Conservation (phyloP, 2,797 vertebrate genomes). For the Thaleichthys pacificus region DNA sequence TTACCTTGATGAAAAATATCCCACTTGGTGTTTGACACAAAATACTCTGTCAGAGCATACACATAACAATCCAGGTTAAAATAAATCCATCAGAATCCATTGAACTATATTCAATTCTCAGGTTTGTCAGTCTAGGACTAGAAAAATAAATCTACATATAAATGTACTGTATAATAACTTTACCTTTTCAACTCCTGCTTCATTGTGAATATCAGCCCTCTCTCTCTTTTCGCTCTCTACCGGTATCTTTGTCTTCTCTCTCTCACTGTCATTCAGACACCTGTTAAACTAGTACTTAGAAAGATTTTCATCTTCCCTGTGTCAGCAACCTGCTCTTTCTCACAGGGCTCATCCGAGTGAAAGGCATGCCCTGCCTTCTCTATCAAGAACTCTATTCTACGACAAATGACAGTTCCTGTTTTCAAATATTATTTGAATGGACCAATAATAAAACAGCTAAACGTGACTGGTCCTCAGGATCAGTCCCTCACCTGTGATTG, state of each 20-base stretch:
- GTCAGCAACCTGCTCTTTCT: constrained; percentile 24
- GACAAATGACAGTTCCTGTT: too few relatives aligned
- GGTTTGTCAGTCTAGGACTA: not conserved
- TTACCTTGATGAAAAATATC: not conserved
- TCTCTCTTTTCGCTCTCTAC: not conserved
- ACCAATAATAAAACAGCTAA: not conserved
- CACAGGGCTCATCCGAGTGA: constrained; percentile 5
- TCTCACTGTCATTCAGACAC: not conserved
- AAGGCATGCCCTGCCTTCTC: not conserved
- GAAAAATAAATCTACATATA: not conserved
- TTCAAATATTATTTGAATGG: not conserved
- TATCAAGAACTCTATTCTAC: not conserved
- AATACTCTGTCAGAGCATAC: not conserved
- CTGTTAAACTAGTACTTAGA: constrained; percentile 25
- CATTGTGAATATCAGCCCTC: not conserved
- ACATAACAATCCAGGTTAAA: too few relatives aligned
- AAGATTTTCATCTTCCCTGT: constrained; percentile 27
- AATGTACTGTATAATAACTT: not conserved
- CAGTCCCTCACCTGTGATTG: not conserved
- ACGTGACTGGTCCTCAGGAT: not conserved
- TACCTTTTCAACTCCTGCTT: not conserved
- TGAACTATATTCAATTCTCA: not conserved
- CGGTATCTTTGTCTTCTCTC: not conserved
- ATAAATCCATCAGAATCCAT: too few relatives aligned
- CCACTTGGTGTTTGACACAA: not conserved